A percentile compares a stretch with the other conserved stretches of the same genome.
Evolutionary conservation across 2,797 vertebrate species (phyloP).

Genomic region (Aythya fuligula): DNA sequence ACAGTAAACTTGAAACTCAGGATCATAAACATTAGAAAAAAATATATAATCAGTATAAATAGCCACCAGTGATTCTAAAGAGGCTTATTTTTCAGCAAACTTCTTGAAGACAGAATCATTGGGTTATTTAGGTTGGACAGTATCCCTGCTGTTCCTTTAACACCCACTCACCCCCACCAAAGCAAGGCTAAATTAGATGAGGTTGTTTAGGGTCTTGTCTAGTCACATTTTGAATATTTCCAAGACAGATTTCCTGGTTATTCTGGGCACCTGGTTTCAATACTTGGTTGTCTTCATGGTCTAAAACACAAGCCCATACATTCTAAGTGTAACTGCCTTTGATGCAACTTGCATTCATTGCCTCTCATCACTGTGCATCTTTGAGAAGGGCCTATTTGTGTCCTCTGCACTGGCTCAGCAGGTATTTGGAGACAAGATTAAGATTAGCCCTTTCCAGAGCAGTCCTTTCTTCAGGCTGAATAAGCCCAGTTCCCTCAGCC

Average conservation of each 20-base stretch:
- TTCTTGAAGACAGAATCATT: background rate
- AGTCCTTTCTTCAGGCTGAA: background rate
- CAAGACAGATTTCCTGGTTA: background rate
- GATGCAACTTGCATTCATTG: background rate
- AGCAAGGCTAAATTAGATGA: background rate
- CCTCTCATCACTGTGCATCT: accelerated
- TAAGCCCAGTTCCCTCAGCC: background rate
- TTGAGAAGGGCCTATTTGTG: background rate
- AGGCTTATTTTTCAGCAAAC: background rate
- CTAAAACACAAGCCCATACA: background rate
- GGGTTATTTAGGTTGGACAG: background rate
- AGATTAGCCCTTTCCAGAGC: background rate
- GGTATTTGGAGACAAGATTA: background rate
- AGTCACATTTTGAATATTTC: background rate
- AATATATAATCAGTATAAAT: background rate
- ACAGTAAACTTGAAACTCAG: background rate
- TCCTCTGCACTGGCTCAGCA: background rate
- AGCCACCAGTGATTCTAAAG: background rate
- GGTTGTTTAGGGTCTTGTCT: background rate
- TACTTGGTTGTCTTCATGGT: background rate
- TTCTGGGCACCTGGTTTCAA: background rate
- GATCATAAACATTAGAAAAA: background rate
- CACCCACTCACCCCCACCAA: background rate
- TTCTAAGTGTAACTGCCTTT: background rate
- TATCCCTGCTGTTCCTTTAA: background rate